Evolutionary conservation across 2,113 vertebrate genomes (phyloP), one percentile per base, ranked within the genome.

Genomic region (Acanthochromis polyacanthus): DNA sequence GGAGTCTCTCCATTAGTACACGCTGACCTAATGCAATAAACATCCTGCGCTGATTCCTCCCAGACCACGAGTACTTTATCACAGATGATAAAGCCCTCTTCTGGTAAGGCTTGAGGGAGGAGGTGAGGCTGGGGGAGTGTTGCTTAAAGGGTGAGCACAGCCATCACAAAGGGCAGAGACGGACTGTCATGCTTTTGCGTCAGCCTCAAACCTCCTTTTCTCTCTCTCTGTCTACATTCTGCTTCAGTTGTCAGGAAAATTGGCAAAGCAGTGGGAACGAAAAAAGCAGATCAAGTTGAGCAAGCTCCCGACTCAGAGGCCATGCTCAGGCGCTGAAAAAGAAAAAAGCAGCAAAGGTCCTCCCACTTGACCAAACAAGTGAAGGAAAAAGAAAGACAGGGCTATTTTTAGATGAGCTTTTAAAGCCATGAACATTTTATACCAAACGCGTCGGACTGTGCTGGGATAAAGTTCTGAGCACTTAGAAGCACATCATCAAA

Each of bases 171-270:
- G 85, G 84, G 71, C 88, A 90, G 70, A 88, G 84, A 84, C 75
- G 19, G 82, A 74, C 86, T 85, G 80, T 80, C 82, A 85, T 78
- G 82, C 78, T 62, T 91, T 83, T 90, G 87, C 82, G 36, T 81
- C 84, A 83, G 71, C 75, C 71, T 80, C 58, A 43, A 80, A 61
- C 70, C 81, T 73, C 59, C 30, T 53, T 80, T 70, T 69, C 64
- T 63, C 64, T 53, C 78, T 83, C 55, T 67, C 82, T 53, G 64
- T 83, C 84, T 82, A 81, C 86, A 93, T 89, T 92, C 92, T 86
- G 87, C 90, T 93, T 92, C 91, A 91, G 67, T 93, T 94, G 92
- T 92, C 90, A 91, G 87, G 89, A 92, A 92, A 93, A 94, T 93
- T 93, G 92, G 82, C 90, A 81, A 81, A 85, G 88, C 89, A 50